These are phyloP conservation scores for Saimiri boliviensis DNA, from an alignment of 2,113 vertebrate species.

Conservation along the genomic window DNA sequence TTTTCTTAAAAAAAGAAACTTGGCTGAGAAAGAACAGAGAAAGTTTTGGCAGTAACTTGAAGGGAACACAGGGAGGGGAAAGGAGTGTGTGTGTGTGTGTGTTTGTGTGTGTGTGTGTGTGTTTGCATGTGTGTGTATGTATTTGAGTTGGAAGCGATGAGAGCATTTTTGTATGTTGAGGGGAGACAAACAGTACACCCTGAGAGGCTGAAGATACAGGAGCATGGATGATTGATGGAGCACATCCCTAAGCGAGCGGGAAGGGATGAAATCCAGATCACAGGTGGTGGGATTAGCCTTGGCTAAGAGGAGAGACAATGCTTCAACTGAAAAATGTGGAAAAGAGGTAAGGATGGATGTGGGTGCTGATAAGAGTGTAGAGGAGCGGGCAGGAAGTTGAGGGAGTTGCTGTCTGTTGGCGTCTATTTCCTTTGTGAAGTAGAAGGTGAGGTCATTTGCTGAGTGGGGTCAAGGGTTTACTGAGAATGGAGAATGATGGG, in stretches of 20 bases:
- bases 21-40: conserved; percentile 53
- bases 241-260: conserved; percentile 18
- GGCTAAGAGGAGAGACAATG: conserved; percentile 61
- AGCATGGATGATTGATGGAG: conserved; percentile 73
- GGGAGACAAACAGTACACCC: background rate
- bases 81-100: background rate
- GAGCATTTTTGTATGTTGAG: conserved; percentile 27
- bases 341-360: conserved; percentile 73
- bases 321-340: conserved; percentile 75
- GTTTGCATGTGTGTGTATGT: background rate
- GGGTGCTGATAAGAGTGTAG: conserved; percentile 72
- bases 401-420: conserved; percentile 72
- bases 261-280: conserved; percentile 76
- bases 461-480: conserved; percentile 80
- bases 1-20: background rate
- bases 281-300: conserved; percentile 79
- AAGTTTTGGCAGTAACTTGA: conserved; percentile 54
- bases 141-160: conserved; percentile 50
- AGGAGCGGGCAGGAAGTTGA: conserved; percentile 64
- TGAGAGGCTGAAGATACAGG: conserved; percentile 39
- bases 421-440: conserved; percentile 71
- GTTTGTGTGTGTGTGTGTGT: background rate
- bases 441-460: conserved; percentile 78
- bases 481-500: conserved; percentile 75
- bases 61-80: background rate